Evolutionary conservation across 2,888 invertebrate species (phyloP).

Genomic region (Melipona bicolor): DNA sequence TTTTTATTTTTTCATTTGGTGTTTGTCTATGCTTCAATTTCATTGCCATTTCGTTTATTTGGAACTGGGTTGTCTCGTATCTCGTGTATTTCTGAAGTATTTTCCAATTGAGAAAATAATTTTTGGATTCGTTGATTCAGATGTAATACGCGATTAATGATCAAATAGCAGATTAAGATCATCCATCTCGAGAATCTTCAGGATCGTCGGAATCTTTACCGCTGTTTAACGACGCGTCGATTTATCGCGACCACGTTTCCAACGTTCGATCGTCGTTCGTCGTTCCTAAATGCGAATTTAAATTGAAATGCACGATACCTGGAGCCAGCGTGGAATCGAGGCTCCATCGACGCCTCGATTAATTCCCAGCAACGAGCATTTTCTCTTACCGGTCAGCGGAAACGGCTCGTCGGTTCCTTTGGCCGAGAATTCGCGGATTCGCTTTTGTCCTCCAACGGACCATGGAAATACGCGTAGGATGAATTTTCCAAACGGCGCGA

Average conservation of each 20-base stretch:
- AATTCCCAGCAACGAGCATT: not conserved
- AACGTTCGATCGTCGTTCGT: not conserved
- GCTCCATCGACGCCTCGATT: not conserved
- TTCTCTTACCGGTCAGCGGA: not conserved
- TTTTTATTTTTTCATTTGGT: not conserved
- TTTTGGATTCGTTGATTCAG: no score
- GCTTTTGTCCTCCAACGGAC: constrained; percentile 7
- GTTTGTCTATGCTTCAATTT: no score
- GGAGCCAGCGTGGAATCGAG: not conserved
- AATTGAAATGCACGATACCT: constrained; percentile 12
- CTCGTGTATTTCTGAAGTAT: no score
- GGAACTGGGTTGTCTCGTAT: no score
- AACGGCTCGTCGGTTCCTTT: not conserved
- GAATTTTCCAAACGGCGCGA: constrained; percentile 19
- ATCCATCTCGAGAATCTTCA: not conserved
- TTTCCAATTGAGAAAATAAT: no score
- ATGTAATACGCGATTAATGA: no score
- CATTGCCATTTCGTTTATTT: no score
- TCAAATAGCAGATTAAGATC: no score
- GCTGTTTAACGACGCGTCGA: not conserved
- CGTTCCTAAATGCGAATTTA: constrained; percentile 1
- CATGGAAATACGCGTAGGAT: constrained; percentile 3
- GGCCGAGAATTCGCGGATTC: not conserved
- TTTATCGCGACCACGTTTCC: not conserved
- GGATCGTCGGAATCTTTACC: not conserved